phyloP scores from a whole-genome alignment of 2,113 vertebrate species.

The Rhea pennata region DNA sequence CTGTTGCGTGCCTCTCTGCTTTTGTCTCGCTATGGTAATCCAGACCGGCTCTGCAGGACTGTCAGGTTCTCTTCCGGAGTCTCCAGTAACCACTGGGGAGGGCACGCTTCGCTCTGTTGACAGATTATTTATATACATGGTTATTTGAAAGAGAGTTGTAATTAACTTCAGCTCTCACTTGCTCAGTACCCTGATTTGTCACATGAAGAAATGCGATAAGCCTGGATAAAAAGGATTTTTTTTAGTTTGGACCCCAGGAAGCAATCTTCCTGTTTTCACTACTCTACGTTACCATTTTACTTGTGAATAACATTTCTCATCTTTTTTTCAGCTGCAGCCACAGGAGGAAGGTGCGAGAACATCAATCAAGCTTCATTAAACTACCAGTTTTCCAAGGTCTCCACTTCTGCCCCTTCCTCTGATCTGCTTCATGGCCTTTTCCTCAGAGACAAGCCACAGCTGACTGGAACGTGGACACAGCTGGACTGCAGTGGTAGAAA shows the following conservation, averaged over 20 bases:
- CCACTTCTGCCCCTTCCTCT: neutral
- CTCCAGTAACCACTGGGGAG: neutral
- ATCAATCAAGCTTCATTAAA: neutral
- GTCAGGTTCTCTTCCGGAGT: slow-evolving; percentile 18
- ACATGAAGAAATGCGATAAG: neutral
- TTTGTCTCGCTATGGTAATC: slow-evolving; percentile 88
- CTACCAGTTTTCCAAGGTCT: neutral
- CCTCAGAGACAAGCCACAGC: neutral
- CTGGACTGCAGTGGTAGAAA: rapidly evolving
- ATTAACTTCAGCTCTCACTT: neutral
- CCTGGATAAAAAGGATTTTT: neutral
- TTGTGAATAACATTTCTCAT: neutral
- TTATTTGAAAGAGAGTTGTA: slow-evolving; percentile 25
- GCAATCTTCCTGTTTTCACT: neutral
- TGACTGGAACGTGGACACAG: neutral
- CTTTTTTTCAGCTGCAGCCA: neutral
- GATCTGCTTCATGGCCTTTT: neutral
- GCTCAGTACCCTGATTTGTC: neutral
- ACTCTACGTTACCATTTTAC: neutral
- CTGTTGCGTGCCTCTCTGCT: slow-evolving; percentile 83
- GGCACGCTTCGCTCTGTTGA: slow-evolving; percentile 70
- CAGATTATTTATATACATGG: slow-evolving; percentile 38
- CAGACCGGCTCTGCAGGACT: slow-evolving; percentile 80
- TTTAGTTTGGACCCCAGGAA: neutral
- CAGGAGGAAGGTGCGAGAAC: neutral